Evolutionary conservation across 2,797 vertebrate genomes (phyloP).

Genomic region (Ataeniobius toweri): DNA sequence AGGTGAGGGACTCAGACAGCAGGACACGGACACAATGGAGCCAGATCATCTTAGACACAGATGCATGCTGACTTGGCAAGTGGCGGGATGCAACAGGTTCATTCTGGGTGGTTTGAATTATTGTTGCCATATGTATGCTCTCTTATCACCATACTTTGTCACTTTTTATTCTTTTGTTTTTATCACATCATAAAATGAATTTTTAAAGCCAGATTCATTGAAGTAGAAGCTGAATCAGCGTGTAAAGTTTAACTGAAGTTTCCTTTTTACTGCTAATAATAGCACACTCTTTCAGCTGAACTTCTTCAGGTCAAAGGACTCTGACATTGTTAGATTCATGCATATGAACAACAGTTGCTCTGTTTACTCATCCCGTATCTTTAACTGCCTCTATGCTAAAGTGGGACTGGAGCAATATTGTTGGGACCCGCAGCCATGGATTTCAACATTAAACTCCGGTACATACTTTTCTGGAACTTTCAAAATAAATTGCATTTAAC

Average conservation of each 20-base stretch:
- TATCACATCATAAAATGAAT: neutral
- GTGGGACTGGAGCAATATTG: neutral
- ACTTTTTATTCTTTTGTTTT: constrained; percentile 10
- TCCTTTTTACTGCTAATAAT: neutral
- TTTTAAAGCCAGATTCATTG: constrained; percentile 13
- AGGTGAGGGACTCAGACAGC: constrained; percentile 52
- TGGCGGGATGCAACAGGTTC: constrained; percentile 28
- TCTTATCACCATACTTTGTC: neutral
- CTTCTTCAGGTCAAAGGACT: constrained; percentile 9
- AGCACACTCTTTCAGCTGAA: neutral
- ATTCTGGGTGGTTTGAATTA: constrained; percentile 28
- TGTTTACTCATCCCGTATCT: constrained; percentile 10
- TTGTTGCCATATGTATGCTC: constrained; percentile 2
- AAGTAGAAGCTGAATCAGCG: constrained; percentile 4
- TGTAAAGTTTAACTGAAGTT: constrained; percentile 20
- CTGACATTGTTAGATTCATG: neutral
- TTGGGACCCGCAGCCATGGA: too few species aligned
- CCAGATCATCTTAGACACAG: constrained; percentile 27
- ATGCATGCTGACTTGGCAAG: constrained; percentile 32
- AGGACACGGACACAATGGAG: constrained; percentile 45
- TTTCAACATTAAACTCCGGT: too few species aligned
- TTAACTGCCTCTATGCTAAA: neutral
- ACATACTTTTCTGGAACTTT: too few species aligned
- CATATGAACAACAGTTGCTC: neutral
- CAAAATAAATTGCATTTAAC: too few species aligned